Percentiles rank a stretch among this genome's conserved stretches.
Evolutionary conservation across 2,113 vertebrate genomes (phyloP).

Genomic region (Himantopus leucocephalus): DNA sequence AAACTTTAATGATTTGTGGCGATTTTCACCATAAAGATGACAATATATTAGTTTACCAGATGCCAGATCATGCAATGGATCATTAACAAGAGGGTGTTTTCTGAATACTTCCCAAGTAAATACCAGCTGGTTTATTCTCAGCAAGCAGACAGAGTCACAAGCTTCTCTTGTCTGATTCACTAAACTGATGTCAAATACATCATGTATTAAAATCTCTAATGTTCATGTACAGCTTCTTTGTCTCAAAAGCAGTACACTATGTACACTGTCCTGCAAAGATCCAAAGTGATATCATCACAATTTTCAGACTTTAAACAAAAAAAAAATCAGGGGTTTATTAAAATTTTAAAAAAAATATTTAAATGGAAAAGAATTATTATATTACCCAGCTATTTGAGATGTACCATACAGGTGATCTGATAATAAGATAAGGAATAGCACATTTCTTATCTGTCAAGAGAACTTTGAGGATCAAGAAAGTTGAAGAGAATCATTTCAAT

Average conservation of each 20-base stretch:
- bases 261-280: not conserved
- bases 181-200: constrained; percentile 57
- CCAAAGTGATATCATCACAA: not conserved
- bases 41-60: constrained; percentile 68
- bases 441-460: not conserved
- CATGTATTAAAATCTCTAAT: constrained; percentile 47
- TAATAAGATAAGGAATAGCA: not conserved
- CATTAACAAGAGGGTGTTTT: constrained; percentile 69
- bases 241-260: not conserved
- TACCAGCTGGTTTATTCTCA: constrained; percentile 71
- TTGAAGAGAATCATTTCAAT: not conserved
- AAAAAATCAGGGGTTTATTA: not conserved
- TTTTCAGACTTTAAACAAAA: not conserved
- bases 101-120: constrained; percentile 67
- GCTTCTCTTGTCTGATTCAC: constrained; percentile 42
- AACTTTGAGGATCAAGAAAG: not conserved
- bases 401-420: not conserved
- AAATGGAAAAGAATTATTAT: not conserved
- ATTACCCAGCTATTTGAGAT: not conserved
- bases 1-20: constrained; percentile 65
- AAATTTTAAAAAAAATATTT: not conserved
- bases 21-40: constrained; percentile 66
- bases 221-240: constrained; percentile 23
- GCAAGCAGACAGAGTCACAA: constrained; percentile 20
- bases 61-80: constrained; percentile 68